A percentile compares a stretch with the other conserved stretches of the same genome.
phyloP scores from a whole-genome alignment of 2,797 vertebrate genomes.

The Megalops cyprinoides region DNA sequence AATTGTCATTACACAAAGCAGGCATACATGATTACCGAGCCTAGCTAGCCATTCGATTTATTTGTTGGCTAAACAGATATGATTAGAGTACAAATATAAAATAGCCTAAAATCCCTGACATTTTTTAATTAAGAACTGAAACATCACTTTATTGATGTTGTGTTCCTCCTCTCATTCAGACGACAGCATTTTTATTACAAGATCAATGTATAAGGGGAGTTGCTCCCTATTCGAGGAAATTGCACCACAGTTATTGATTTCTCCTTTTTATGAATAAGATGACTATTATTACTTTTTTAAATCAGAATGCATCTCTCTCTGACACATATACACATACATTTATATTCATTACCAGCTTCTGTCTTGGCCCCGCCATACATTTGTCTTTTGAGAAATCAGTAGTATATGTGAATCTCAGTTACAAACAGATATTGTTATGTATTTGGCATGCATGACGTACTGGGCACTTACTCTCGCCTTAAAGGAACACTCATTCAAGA shows the following conservation, averaged over 20 bases:
- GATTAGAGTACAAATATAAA: background rate
- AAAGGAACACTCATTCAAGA: too few relatives aligned
- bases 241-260: background rate
- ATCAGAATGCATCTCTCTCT: background rate
- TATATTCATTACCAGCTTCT: background rate
- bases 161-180: background rate
- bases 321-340: background rate
- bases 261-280: background rate
- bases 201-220: background rate
- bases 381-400: background rate
- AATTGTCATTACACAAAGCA: background rate
- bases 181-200: background rate
- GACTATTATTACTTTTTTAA: constrained; percentile 1
- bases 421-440: background rate
- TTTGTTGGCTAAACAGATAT: background rate
- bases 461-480: too few relatives aligned
- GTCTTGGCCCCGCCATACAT: background rate
- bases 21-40: too few relatives aligned
- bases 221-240: background rate
- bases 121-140: background rate
- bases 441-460: too few relatives aligned
- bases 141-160: background rate
- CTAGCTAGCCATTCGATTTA: background rate
- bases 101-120: background rate
- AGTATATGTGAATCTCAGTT: too few relatives aligned